phyloP scores from a whole-genome alignment of 2,797 vertebrate species.

The Sorex maritimensis region DNA sequence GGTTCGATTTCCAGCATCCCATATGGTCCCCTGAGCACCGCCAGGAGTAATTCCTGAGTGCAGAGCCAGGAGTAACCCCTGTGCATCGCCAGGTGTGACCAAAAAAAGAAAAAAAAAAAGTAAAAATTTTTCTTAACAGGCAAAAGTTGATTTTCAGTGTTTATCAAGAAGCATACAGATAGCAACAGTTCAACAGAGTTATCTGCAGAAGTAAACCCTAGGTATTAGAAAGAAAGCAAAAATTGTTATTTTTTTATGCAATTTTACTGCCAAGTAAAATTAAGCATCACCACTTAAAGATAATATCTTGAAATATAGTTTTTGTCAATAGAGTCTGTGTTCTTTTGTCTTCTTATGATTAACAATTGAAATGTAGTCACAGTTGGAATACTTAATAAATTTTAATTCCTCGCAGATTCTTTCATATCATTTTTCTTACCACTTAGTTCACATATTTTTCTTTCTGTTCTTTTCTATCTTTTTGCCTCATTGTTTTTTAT shows the following conservation, averaged over 20 bases:
- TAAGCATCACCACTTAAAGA: not conserved
- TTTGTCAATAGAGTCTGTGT: not conserved
- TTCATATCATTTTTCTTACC: not conserved
- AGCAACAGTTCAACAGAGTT: not conserved
- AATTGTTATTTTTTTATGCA: not conserved
- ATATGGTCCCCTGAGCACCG: too few species aligned
- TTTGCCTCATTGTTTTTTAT: too few species aligned
- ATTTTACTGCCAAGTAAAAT: not conserved
- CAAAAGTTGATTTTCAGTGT: not conserved
- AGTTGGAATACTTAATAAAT: not conserved
- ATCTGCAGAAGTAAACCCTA: not conserved
- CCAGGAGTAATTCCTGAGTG: too few species aligned
- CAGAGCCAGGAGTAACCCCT: too few species aligned
- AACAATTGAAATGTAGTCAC: not conserved
- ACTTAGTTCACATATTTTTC: not conserved
- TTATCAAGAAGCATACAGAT: not conserved
- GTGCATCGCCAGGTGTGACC: too few species aligned
- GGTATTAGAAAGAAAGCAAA: not conserved
- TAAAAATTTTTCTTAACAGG: not conserved
- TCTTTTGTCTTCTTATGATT: slow-evolving; percentile 12
- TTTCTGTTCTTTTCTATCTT: not conserved
- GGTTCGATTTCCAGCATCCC: too few species aligned
- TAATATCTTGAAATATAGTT: too few species aligned
- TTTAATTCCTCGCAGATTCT: not conserved
- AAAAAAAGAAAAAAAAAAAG: not conserved